A percentile compares a stretch with the other conserved stretches of the same genome.
These are phyloP conservation scores for Campaea margaritaria DNA, from an alignment of 2,888 invertebrate species.

Conservation along the genomic window DNA sequence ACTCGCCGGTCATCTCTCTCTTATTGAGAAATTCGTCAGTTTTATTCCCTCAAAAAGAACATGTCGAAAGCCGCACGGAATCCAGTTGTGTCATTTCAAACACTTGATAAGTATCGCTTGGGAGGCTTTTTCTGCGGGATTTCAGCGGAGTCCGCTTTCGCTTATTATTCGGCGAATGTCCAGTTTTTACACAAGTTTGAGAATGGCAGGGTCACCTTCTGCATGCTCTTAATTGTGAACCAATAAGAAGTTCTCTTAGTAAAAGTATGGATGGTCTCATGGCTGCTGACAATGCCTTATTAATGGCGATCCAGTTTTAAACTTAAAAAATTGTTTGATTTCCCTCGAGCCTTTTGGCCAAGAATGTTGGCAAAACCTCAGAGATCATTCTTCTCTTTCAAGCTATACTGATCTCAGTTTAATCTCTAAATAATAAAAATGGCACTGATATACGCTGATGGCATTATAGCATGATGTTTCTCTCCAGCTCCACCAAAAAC, in stretches of 20 bases:
- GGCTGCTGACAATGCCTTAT: conserved; percentile 67
- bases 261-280: conserved; percentile 49
- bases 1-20: conserved; percentile 81
- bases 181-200: conserved; percentile 69
- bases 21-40: conserved; percentile 86
- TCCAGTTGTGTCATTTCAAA: conserved; percentile 85
- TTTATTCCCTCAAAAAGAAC: conserved; percentile 77
- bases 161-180: conserved; percentile 78
- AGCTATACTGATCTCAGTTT: conserved; percentile 35
- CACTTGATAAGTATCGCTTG: conserved; percentile 84
- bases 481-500: not conserved
- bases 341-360: conserved; percentile 23
- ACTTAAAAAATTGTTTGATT: conserved; percentile 40
- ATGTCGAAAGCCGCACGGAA: conserved; percentile 70
- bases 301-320: conserved; percentile 59
- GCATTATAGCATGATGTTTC: conserved; percentile 10
- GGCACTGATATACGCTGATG: conserved; percentile 6
- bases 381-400: conserved; percentile 18
- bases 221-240: conserved; percentile 76
- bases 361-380: conserved; percentile 41
- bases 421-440: conserved; percentile 28
- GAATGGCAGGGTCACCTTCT: conserved; percentile 82
- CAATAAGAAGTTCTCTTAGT: conserved; percentile 75
- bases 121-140: conserved; percentile 73
- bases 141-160: conserved; percentile 77